Base-by-base conservation (phyloP, 2,888 invertebrate species). In the Phlogophora meticulosa region DNA sequence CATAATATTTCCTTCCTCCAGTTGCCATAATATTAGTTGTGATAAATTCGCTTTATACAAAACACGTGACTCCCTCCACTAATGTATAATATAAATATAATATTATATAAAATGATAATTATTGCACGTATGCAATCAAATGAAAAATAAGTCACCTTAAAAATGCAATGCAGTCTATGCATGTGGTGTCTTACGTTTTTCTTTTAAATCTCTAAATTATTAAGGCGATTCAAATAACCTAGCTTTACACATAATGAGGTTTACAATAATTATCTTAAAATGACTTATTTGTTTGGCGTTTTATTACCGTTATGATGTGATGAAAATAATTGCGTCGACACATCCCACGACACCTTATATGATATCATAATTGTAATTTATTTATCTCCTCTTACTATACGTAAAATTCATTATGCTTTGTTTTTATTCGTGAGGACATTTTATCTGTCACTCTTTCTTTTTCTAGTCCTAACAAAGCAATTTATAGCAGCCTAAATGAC, bases 121-220 rank as follows among this genome's bases (percentile, higher is more conserved):
- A 73, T 90, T 90, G 90, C 90, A 90, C 82, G 81, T 76, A 82
- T 85, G 88, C 88, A 87, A 85, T 83, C 87, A 84, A 84, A 87
- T 68, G 79, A 86, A 55, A 89, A 89, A 87, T 76, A 81, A 88
- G 88, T 88, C 93, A 93, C 92, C 92, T 87, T 89, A 86, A 90
- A 94, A 94, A 94, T 94, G 94, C 94, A 89, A 90, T 87, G 88
- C 94, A 94, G 93, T 94, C 94, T 93, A 90, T 91, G 92, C 93
- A 92, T 85, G 74, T 91, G 93, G 92, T 93, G 93, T 93, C 87
- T 90, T 90, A 88, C 13, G 42, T 55, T 70, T 80, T 87, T 88
- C 5, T 40, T 78, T 86, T 86, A 83, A 83, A 85, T 84, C 86
- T 87, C 89, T 92, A 91, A 80, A 85, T 78, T 90, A 87, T 89